Evolutionary conservation across 2,113 vertebrate genomes (phyloP), one percentile per base, ranked within the genome.

Genomic region (Xiphophorus maculatus): DNA sequence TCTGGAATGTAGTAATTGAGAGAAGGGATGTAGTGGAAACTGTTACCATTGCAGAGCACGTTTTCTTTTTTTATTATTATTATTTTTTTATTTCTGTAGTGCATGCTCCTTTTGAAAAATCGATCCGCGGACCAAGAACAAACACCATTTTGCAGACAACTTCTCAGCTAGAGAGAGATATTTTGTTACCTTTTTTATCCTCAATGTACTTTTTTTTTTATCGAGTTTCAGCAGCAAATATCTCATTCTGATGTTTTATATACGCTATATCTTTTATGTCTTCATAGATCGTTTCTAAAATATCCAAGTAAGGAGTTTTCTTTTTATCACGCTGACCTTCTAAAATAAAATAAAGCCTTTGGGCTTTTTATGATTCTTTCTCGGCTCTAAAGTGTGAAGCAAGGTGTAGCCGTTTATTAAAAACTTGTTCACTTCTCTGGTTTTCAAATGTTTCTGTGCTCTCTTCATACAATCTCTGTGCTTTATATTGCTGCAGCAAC

Each of bases 1-100:
- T 86, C 76, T 82, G 64, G 10, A 90, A 87, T 86, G 83, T 58
- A 77, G 80, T 90, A 91, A 89, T 88, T 84, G 84, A 90, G 82
- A 76, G 77, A 9, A 74, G 73, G 84, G 71, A 67, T 69, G 75
- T 40, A 76, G 79, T 83, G 83, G 88, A 88, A 89, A 86, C 83
- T 79, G 80, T 83, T 79, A 69, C 72, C 63, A 87, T 87, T 71
- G 77, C 25, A 8, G 79, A 67, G 73, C 77, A 33, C 77, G 73
- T 77, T 84, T 83, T 72, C 6, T 54, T 42, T 42, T 4, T 15
- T 42, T 42, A 3, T 40, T 28, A 28, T 40, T 14, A 13, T 42
- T 42, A 14, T 15, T 42, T 14, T 42, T 15, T 42, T 42, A 82
- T 82, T 83, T 84, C 84, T 73, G 77, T 75, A 58, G 73, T 73